These are phyloP conservation scores for Chamaetylas fuelleborni DNA, from an alignment of 2,113 vertebrate genomes.

Conservation along the genomic window DNA sequence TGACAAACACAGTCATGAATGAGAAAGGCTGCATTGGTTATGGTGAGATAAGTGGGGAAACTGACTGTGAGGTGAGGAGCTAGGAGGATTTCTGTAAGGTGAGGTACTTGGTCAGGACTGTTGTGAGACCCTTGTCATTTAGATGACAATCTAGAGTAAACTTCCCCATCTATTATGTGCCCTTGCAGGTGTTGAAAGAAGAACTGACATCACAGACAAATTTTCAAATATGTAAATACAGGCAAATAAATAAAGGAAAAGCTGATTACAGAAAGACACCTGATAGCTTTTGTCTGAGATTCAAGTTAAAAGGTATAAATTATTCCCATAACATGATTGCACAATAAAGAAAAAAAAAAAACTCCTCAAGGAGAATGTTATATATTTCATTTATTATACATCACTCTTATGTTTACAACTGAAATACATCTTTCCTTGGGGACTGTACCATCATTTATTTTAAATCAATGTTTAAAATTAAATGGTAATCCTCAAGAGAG, in stretches of 20 bases:
- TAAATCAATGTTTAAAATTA: constrained; percentile 81
- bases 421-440: constrained; percentile 69
- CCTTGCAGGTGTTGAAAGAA: background rate
- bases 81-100: background rate
- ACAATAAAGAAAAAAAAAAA: constrained; percentile 46
- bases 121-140: background rate
- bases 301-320: constrained; percentile 41
- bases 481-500: constrained; percentile 72
- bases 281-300: background rate
- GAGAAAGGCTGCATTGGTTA: background rate
- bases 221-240: constrained; percentile 26
- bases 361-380: constrained; percentile 54
- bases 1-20: background rate
- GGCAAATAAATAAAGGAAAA: constrained; percentile 38
- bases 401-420: constrained; percentile 66
- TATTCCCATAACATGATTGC: constrained; percentile 29
- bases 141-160: background rate
- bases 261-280: constrained; percentile 15
- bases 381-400: constrained; percentile 71
- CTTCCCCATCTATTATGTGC: background rate
- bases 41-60: background rate
- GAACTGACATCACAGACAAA: background rate
- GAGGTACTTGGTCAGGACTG: background rate
- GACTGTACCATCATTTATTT: constrained; percentile 76
- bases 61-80: background rate